Conservation (phyloP, 30 jellyfish, hydroid and myxozoan species). For the Cassiopea andromeda region DNA sequence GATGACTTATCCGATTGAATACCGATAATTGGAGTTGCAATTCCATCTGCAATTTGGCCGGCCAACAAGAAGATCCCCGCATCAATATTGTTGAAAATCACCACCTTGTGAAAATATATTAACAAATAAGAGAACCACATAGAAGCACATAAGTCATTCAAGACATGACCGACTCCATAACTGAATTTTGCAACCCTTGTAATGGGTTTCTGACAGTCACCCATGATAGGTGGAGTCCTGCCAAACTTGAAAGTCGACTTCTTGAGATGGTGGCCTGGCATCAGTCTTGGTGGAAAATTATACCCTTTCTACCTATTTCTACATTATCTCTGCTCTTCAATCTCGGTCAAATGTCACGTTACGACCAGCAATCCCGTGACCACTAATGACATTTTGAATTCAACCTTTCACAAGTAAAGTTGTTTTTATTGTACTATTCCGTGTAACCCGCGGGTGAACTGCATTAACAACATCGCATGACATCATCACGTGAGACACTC, state of each 20-base stretch:
- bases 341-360: neutral
- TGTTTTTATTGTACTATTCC: no score
- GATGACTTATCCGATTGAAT: constrained; percentile 80
- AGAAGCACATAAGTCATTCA: constrained; percentile 92
- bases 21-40: constrained; percentile 94
- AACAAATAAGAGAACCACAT: constrained; percentile 97
- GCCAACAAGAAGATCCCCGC: constrained; percentile 84
- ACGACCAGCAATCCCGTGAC: neutral
- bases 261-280: neutral
- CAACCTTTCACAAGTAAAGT: no score
- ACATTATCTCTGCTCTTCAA: neutral
- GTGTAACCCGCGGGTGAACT: no score
- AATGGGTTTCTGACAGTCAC: constrained; percentile 3
- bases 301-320: no score
- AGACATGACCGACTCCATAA: constrained; percentile 96
- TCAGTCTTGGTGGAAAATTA: neutral
- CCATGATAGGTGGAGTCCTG: no score
- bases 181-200: constrained; percentile 36
- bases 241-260: neutral
- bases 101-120: constrained; percentile 86
- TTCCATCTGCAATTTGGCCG: constrained; percentile 95
- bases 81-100: constrained; percentile 53
- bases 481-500: no score
- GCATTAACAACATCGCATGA: no score
- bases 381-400: neutral